A percentile compares a stretch with the other conserved stretches of the same genome.
Evolutionary conservation across 2,113 vertebrate species (phyloP).

Genomic region (Cebidichthys violaceus): DNA sequence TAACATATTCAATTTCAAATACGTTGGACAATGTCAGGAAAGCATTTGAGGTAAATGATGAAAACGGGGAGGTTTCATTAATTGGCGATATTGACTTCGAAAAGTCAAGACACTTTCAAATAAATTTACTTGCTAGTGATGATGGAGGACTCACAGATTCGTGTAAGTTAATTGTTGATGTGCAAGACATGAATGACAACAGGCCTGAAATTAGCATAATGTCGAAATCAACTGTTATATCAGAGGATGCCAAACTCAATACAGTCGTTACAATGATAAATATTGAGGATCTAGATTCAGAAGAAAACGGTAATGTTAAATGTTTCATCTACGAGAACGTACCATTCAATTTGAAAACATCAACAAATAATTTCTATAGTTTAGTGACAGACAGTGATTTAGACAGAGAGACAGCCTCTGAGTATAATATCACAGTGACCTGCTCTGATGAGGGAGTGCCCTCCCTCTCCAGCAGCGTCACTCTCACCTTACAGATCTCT

Average conservation of each 20-base stretch:
- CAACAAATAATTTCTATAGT: conserved; percentile 69
- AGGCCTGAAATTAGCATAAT: conserved; percentile 61
- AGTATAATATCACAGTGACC: conserved; percentile 34
- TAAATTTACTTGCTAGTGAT: conserved; percentile 78
- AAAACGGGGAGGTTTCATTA: conserved; percentile 4
- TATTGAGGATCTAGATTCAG: conserved; percentile 45
- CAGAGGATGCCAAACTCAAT: conserved; percentile 78
- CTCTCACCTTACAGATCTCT: neutral
- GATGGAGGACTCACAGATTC: conserved; percentile 74
- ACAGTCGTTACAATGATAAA: conserved; percentile 85
- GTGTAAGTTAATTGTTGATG: conserved; percentile 77
- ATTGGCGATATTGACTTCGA: conserved; percentile 40
- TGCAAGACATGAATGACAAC: conserved; percentile 77
- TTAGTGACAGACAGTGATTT: conserved; percentile 22
- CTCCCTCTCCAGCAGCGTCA: conserved; percentile 11
- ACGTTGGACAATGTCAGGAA: conserved; percentile 7
- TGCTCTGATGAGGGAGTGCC: conserved; percentile 43
- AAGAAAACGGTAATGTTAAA: conserved; percentile 60
- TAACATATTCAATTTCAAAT: conserved; percentile 78
- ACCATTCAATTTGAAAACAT: conserved; percentile 75
- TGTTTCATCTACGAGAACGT: conserved; percentile 71
- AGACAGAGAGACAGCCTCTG: neutral
- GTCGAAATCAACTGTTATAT: conserved; percentile 60
- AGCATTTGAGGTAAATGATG: neutral
- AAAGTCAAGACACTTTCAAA: conserved; percentile 49